phyloP scores from a whole-genome alignment of 2,888 invertebrate species.

The Hydriomena furcata region DNA sequence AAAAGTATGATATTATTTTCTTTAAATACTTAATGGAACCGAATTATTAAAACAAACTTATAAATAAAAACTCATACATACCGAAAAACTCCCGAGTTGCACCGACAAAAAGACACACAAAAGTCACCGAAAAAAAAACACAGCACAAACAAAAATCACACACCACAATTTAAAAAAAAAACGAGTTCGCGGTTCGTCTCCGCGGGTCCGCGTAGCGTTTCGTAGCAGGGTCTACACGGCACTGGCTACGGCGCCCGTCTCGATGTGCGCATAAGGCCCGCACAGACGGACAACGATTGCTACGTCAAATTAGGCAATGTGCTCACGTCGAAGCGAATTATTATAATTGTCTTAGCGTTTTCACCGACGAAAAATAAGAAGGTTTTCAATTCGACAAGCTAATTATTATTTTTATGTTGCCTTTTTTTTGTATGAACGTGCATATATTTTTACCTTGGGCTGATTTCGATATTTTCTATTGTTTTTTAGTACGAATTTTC shows the following conservation, averaged over 20 bases:
- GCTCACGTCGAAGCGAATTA: no score
- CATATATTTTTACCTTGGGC: no score
- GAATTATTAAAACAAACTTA: not conserved
- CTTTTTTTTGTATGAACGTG: no score
- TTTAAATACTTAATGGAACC: no score
- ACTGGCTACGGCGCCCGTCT: conserved; percentile 51
- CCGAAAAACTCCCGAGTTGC: not conserved
- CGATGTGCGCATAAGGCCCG: conserved; percentile 53
- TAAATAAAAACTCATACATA: not conserved
- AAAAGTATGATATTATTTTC: no score
- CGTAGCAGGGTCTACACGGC: conserved; percentile 54
- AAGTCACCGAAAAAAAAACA: conserved; percentile 14
- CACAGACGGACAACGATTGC: conserved; percentile 36
- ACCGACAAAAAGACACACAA: conserved; percentile 12
- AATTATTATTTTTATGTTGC: no score
- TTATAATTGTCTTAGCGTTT: not conserved
- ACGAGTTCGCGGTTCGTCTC: conserved; percentile 46
- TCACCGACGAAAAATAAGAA: no score
- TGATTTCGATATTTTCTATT: no score
- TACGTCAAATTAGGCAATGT: conserved; percentile 4
- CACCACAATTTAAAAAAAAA: conserved; percentile 16
- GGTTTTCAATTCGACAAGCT: no score
- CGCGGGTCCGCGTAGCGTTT: conserved; percentile 47
- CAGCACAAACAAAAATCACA: conserved; percentile 12
- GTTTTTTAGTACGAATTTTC: no score